Conservation (phyloP, 2,113 vertebrate species). For the Macquaria ambigua region DNA sequence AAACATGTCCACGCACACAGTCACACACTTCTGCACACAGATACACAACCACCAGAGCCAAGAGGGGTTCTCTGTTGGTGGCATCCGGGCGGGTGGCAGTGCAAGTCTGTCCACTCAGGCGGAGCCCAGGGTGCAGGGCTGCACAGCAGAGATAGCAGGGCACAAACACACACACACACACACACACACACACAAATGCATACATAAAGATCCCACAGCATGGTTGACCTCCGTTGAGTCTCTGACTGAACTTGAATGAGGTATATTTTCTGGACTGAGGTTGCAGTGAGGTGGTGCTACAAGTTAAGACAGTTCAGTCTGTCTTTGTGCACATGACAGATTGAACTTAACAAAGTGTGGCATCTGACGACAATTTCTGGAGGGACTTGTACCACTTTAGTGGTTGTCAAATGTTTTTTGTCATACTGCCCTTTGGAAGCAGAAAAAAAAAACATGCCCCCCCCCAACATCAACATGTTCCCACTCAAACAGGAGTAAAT, state of each 20-base stretch:
- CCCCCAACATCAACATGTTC: not conserved
- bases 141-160: constrained; percentile 65
- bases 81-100: constrained; percentile 31
- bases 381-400: not conserved
- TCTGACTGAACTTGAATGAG: constrained; percentile 27
- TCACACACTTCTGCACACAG: not conserved
- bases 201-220: constrained; percentile 14
- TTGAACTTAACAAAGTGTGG: constrained; percentile 8
- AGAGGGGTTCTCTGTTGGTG: constrained; percentile 32
- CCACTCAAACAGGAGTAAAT: too few species aligned
- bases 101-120: constrained; percentile 47
- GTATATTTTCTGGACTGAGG: not conserved
- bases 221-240: constrained; percentile 33
- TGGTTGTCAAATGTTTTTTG: not conserved
- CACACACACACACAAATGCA: not conserved
- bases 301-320: not conserved
- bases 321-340: not conserved
- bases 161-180: constrained; percentile 1
- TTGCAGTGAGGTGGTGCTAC: not conserved
- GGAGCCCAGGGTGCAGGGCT: constrained; percentile 59
- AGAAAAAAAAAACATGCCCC: not conserved
- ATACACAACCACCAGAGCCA: constrained; percentile 18
- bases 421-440: not conserved
- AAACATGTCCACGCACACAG: constrained; percentile 11
- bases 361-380: not conserved